A percentile compares a stretch with the other conserved stretches of the same genome.
phyloP scores from a whole-genome alignment of 2,888 invertebrate genomes.

The Hipparchia semele region DNA sequence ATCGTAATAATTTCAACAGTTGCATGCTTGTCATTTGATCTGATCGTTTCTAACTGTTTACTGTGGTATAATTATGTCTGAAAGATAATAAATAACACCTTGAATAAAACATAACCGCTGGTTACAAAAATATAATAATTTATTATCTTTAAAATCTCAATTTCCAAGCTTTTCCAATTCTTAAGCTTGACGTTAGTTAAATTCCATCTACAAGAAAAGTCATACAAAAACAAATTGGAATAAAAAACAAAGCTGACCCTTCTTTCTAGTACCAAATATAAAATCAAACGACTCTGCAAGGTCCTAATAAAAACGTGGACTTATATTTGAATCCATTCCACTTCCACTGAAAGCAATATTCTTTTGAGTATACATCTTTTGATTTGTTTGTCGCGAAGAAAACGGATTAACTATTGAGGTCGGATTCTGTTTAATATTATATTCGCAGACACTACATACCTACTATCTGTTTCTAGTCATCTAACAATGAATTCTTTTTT shows the following conservation, averaged over 20 bases:
- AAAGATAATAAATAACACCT: too few species aligned
- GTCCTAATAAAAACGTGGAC: constrained; percentile 25
- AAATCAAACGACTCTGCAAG: constrained; percentile 26
- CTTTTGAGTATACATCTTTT: neutral
- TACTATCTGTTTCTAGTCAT: neutral
- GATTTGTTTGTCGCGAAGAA: constrained; percentile 1
- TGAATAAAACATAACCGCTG: too few species aligned
- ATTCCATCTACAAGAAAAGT: neutral
- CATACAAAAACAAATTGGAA: neutral
- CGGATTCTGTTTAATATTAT: neutral
- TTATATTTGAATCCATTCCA: constrained; percentile 30
- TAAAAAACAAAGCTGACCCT: constrained; percentile 9
- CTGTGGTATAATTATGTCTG: neutral
- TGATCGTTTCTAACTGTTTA: neutral
- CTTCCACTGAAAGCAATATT: constrained; percentile 24
- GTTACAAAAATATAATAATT: neutral
- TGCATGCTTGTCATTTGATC: constrained; percentile 19
- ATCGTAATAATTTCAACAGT: neutral
- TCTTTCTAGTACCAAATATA: constrained; percentile 17
- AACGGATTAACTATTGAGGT: constrained; percentile 9
- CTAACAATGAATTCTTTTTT: neutral
- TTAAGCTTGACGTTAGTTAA: neutral
- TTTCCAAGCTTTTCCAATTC: neutral
- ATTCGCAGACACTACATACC: neutral
- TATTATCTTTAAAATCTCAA: too few species aligned